These are phyloP conservation scores for Chaunax sp. DNA, from an alignment of 2,797 vertebrate genomes.

Conservation along the genomic window DNA sequence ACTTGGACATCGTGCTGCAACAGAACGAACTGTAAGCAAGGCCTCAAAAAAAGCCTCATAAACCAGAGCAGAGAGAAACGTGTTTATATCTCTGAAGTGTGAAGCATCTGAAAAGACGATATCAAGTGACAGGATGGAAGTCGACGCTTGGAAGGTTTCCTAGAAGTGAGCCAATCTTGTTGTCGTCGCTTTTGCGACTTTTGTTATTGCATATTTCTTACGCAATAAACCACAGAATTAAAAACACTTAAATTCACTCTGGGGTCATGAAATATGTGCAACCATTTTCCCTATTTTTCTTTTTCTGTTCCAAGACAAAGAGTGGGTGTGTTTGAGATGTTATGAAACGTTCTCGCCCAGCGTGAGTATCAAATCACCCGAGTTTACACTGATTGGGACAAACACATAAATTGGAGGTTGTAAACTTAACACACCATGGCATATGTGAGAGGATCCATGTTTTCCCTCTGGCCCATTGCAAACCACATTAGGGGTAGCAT, in stretches of 20 bases:
- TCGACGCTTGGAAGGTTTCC: too few relatives aligned
- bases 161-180: too few relatives aligned
- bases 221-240: background rate
- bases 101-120: too few relatives aligned
- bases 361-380: conserved; percentile 41
- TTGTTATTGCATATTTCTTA: background rate
- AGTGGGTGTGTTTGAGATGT: conserved; percentile 20
- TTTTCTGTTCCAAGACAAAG: conserved; percentile 21
- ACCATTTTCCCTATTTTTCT: background rate
- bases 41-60: too few relatives aligned
- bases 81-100: too few relatives aligned
- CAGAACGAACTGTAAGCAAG: too few relatives aligned
- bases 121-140: too few relatives aligned
- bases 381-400: conserved; percentile 39
- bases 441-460: conserved; percentile 34
- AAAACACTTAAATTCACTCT: background rate
- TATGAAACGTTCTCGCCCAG: conserved; percentile 40
- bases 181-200: background rate
- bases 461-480: conserved; percentile 55
- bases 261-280: background rate
- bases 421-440: conserved; percentile 37
- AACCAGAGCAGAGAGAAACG: too few relatives aligned
- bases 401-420: conserved; percentile 47
- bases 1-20: too few relatives aligned
- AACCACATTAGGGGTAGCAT: conserved; percentile 62